Conservation (phyloP, 2,113 vertebrate species). For the Parus major region DNA sequence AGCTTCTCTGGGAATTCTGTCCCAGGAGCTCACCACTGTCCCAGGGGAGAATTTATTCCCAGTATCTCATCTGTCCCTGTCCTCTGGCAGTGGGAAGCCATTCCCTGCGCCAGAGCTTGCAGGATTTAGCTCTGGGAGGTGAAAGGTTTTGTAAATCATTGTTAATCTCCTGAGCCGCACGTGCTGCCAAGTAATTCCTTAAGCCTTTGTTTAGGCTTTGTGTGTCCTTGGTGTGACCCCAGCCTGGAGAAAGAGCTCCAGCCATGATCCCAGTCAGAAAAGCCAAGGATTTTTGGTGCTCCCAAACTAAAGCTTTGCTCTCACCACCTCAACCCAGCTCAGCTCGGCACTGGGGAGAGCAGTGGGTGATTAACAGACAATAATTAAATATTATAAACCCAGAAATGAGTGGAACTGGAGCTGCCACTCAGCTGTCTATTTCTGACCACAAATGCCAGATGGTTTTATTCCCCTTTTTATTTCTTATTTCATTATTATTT, state of each 20-base stretch:
- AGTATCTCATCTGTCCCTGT: not conserved
- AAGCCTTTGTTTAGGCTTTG: not conserved
- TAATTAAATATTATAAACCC: not conserved
- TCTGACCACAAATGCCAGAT: not conserved
- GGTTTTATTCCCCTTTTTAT: not conserved
- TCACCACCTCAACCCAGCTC: fast-evolving
- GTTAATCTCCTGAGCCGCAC: not conserved
- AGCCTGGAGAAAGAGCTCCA: not conserved
- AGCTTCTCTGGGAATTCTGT: no score
- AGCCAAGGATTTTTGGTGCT: not conserved
- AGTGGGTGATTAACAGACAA: fast-evolving
- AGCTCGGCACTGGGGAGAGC: not conserved
- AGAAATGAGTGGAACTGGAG: not conserved
- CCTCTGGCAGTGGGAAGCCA: no score
- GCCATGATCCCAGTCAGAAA: not conserved
- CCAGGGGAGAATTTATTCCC: fast-evolving
- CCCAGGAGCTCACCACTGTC: not conserved
- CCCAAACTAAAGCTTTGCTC: not conserved
- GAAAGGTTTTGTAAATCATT: constrained; percentile 7
- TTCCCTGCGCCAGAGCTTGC: not conserved
- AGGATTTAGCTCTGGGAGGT: not conserved
- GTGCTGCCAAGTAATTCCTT: not conserved
- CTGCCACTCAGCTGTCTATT: not conserved
- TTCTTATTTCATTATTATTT: not conserved
- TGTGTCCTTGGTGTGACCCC: not conserved